These are phyloP conservation scores for Cottus gobio DNA, from an alignment of 2,113 vertebrate species.

Conservation along the genomic window DNA sequence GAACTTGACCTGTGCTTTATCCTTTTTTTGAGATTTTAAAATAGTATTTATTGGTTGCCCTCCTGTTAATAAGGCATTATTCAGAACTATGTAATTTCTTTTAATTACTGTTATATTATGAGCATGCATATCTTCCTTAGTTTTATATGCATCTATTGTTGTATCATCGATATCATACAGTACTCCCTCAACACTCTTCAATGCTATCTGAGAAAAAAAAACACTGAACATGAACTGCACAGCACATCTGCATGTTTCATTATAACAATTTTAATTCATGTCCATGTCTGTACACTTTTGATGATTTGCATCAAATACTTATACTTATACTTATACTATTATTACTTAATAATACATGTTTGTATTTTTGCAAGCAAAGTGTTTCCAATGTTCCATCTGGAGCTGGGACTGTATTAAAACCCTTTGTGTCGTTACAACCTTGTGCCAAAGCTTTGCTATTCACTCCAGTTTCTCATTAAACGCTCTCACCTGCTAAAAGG, in stretches of 20 bases:
- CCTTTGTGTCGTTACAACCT: constrained; percentile 17
- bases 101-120: neutral
- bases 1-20: constrained; percentile 10
- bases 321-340: too few species aligned
- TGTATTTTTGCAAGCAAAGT: neutral
- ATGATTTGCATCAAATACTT: constrained; percentile 15
- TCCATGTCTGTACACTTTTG: neutral
- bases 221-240: neutral
- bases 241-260: neutral
- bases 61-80: neutral
- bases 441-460: neutral
- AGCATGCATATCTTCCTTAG: neutral
- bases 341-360: neutral
- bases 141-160: neutral
- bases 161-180: neutral
- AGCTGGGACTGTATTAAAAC: constrained; percentile 2
- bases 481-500: constrained; percentile 21
- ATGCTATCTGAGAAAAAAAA: neutral
- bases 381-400: constrained; percentile 4
- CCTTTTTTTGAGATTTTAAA: neutral
- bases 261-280: neutral
- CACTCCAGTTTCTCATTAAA: constrained; percentile 34
- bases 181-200: neutral
- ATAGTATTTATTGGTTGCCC: neutral
- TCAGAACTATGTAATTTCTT: neutral